Base-by-base conservation (phyloP, 2,888 invertebrate genomes). In the Sisyra nigra region DNA sequence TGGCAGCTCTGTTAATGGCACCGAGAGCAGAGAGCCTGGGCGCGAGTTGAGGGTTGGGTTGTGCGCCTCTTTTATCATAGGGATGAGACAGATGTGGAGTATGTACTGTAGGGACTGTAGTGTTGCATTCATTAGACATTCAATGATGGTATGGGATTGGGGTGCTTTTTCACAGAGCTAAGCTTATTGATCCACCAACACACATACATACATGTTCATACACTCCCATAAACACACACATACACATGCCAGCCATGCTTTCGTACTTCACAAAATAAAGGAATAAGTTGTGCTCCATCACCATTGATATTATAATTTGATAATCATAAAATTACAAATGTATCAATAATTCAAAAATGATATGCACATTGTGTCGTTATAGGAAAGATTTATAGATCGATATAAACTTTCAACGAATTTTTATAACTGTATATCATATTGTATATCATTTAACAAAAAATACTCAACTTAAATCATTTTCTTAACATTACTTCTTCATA, bases 161-260 rank as follows among this genome's bases (percentile, higher is more conserved):
- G 43, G 31, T 43, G 43, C 37, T 43, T 43, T 43, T 43, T 43
- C 43, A 42, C 41, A 35, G 37, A 38, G 43, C 43, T 43, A 43
- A 47, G 44, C 43, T 45, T 45, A 45, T 41, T 47, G 45, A 45
- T 47, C 33, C 38, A 30, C 34, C 38, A 38, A 42, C 40, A 42
- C 34, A 44, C 35, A 31, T 35, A 44, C 14, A 40, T 30, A 40
- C 35, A 42, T 29, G 36, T 37, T 15, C 35, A 42, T 32, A 15
- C 15, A 42, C 30, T 10, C 42, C 10, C 33, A 41, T 41, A 41
- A 15, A 42, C n/a, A 36, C 14, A 36, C 13, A 11, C 3, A 35
- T 13, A 37, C 17, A 36, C 35, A 5, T 32, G 10, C 43, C 42
- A 24, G 31, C 30, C 37, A 32, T 37, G 42, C 29, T 37, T 36